phyloP scores from a whole-genome alignment of 1,140 invertebrate genomes.

The Aphelinus atriplicis region DNA sequence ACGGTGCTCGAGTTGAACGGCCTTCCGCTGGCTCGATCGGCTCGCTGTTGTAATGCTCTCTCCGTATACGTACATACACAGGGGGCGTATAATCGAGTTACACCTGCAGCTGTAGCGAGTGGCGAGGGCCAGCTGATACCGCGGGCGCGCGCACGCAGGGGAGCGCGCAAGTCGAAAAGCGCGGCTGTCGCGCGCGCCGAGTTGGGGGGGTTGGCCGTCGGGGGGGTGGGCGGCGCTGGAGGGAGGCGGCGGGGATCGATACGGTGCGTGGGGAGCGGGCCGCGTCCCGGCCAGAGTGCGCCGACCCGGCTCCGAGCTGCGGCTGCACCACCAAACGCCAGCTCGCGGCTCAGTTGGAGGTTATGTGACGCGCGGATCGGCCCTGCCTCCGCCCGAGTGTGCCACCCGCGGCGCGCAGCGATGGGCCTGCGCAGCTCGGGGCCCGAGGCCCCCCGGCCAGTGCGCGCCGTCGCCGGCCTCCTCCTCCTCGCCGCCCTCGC shows the following conservation, averaged over 20 bases:
- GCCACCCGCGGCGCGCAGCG: slow-evolving; percentile 36
- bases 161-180: background rate
- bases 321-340: no score
- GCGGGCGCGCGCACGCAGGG: background rate
- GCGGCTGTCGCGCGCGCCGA: background rate
- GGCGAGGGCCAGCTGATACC: background rate
- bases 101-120: background rate
- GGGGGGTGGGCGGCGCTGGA: no score
- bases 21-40: no score
- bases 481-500: slow-evolving; percentile 38
- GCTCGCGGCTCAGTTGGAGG: no score
- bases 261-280: background rate
- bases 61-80: background rate
- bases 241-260: background rate
- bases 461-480: background rate
- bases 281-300: slow-evolving; percentile 10
- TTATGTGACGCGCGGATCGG: no score
- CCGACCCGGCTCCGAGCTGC: background rate
- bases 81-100: background rate
- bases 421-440: no score
- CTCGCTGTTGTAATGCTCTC: no score
- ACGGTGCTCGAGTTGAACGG: no score
- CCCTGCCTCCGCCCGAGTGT: no score
- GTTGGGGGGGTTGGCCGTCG: background rate
- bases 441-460: slow-evolving; percentile 4